phyloP scores from a whole-genome alignment of 1,140 invertebrate species.

The Drosophila triauraria region DNA sequence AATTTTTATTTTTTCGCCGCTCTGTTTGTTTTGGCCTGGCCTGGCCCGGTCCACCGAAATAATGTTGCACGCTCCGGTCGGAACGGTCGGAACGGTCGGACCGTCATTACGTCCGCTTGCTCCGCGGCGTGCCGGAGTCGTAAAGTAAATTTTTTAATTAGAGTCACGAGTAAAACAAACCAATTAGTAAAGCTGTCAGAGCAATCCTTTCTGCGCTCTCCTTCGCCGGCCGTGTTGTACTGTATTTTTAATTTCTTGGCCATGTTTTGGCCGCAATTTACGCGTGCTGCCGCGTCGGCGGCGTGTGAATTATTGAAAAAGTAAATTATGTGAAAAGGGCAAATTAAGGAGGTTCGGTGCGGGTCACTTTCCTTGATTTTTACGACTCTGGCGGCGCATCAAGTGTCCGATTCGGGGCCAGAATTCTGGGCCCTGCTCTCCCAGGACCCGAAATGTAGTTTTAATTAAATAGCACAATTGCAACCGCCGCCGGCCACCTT shows the following conservation, averaged over 20 bases:
- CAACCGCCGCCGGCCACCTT: conserved; percentile 29
- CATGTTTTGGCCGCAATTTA: conserved; percentile 75
- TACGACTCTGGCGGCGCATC: conserved; percentile 37
- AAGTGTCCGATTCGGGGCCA: conserved; percentile 23
- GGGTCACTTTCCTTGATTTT: conserved; percentile 31
- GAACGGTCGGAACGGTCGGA: conserved; percentile 5
- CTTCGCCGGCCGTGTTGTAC: conserved; percentile 23
- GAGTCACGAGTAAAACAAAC: conserved; percentile 82
- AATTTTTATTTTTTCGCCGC: conserved; percentile 24
- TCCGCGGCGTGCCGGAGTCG: conserved; percentile 58
- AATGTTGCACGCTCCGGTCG: conserved; percentile 45
- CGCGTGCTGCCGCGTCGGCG: conserved; percentile 46
- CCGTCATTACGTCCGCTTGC: conserved; percentile 51
- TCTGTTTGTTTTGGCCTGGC: conserved; percentile 31
- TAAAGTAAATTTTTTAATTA: conserved; percentile 84
- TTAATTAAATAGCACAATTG: conserved; percentile 66
- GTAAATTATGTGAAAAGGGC: conserved; percentile 74
- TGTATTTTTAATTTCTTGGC: conserved; percentile 77
- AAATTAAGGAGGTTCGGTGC: conserved; percentile 56
- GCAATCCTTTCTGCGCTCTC: conserved; percentile 69
- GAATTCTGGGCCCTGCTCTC: not conserved
- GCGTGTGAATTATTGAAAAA: conserved; percentile 79
- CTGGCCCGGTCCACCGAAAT: conserved; percentile 14
- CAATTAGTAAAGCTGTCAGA: conserved; percentile 81
- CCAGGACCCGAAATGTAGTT: conserved; percentile 47